Base-by-base conservation (phyloP, 2,888 invertebrate genomes). In the Strigamia crassipes region DNA sequence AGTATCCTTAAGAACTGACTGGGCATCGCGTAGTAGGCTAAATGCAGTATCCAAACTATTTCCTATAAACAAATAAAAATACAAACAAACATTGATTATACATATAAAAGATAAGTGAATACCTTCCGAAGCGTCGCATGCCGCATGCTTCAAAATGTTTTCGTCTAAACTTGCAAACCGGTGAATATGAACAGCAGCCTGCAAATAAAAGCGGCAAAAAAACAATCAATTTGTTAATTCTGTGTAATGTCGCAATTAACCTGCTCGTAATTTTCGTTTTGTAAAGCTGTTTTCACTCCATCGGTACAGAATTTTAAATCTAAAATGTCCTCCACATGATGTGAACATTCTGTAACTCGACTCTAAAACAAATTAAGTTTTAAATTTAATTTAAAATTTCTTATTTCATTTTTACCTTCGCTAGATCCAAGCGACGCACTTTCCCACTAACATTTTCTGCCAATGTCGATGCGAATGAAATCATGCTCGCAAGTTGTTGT, bases 391-490 rank as follows among this genome's bases (percentile, higher is more conserved):
- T 34, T 34, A n/a, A n/a, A n/a, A n/a, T n/a, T n/a, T n/a, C n/a
- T n/a, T n/a, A n/a, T n/a, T n/a, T 41, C 42, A 8, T 46, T 2
- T 13, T 42, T 90, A 96, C 96, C 88, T 96, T 93, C 0, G 97
- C 97, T 82, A 94, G 89, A 89, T 99, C 99, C 73, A 99, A 89
- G 83, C 96, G 94, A 12, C 97, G 91, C 18, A 99, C 98, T 92
- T 97, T 98, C 31, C 95, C 94, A 87, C 96, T 97, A 82, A 99
- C 98, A 87, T 95, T 95, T 86, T 96, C 94, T 0, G 97, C 97
- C 79, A 97, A 90, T 34, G 92, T 91, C 8, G 97, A 96, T 0
- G 98, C 97, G 86, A 93, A 92, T 42, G 92, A 91, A 42, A 99
- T 95, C 91, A 96, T 96, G 83, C 91, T 91, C 4, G 94, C 92